Conservation (phyloP, 2,888 invertebrate genomes). For the Idaea biselata region DNA sequence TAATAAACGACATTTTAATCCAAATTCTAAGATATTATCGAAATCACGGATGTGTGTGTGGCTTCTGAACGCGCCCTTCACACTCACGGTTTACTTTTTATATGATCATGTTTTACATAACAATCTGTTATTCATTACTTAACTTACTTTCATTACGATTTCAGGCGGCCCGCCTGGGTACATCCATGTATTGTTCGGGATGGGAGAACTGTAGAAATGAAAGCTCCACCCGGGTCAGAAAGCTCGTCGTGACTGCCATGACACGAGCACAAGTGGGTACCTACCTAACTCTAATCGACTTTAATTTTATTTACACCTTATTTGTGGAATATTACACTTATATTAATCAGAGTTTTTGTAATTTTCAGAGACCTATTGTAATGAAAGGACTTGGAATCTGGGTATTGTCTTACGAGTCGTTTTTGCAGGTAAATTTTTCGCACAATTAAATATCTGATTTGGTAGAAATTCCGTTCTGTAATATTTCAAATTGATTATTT, state of each 20-base stretch:
- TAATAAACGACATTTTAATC: too few relatives aligned
- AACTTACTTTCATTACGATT: too few relatives aligned
- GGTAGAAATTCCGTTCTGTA: too few relatives aligned
- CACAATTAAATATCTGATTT: background rate
- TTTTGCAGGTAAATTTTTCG: background rate
- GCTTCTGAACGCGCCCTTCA: too few relatives aligned
- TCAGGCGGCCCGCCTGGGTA: slow-evolving; percentile 40
- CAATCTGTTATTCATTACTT: too few relatives aligned
- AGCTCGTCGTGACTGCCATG: slow-evolving; percentile 36
- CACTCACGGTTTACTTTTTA: background rate
- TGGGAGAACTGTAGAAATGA: slow-evolving; percentile 39
- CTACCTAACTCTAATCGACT: too few relatives aligned
- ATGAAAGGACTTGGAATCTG: slow-evolving; percentile 43
- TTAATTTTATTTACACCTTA: too few relatives aligned
- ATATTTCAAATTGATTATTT: background rate
- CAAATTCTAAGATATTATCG: too few relatives aligned
- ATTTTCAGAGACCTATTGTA: slow-evolving; percentile 41
- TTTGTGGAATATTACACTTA: background rate
- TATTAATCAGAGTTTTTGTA: background rate
- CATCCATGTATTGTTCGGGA: slow-evolving; percentile 48
- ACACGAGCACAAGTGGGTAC: slow-evolving; percentile 19
- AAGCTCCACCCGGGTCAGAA: slow-evolving; percentile 31
- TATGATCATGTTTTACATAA: background rate
- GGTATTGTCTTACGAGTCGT: slow-evolving; percentile 46
- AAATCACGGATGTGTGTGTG: too few relatives aligned